Conservation (phyloP, 2,888 invertebrate genomes). For the Hyppa rectilinea region DNA sequence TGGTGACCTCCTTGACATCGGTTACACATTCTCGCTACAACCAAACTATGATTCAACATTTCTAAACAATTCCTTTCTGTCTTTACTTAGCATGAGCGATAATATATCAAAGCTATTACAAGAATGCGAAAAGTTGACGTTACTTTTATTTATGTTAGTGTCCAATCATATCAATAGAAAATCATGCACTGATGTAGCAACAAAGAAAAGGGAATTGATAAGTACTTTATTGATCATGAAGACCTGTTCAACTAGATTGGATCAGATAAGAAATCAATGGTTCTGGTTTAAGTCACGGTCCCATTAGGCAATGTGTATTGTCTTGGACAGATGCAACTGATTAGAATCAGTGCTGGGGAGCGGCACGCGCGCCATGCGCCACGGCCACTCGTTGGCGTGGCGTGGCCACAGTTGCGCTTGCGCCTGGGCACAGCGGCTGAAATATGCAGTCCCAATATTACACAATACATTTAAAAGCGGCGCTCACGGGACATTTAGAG, state of each 20-base stretch:
- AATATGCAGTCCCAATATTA: constrained; percentile 78
- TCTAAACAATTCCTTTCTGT: constrained; percentile 70
- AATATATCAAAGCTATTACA: constrained; percentile 73
- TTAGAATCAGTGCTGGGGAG: constrained; percentile 74
- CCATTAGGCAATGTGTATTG: constrained; percentile 79
- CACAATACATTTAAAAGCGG: constrained; percentile 77
- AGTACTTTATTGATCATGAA: constrained; percentile 37
- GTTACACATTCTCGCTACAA: constrained; percentile 71
- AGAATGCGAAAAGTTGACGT: constrained; percentile 10
- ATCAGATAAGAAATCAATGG: constrained; percentile 68
- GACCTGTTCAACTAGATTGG: constrained; percentile 67
- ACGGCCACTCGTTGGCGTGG: constrained; percentile 32
- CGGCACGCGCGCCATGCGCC: constrained; percentile 66
- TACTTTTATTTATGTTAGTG: constrained; percentile 3
- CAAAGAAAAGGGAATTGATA: constrained; percentile 52
- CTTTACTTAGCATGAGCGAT: constrained; percentile 69
- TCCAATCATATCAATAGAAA: constrained; percentile 10
- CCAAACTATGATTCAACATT: constrained; percentile 81
- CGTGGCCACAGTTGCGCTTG: constrained; percentile 66
- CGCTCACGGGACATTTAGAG: constrained; percentile 70
- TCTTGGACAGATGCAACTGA: constrained; percentile 74
- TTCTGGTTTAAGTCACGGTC: constrained; percentile 66
- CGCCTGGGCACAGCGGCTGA: constrained; percentile 75
- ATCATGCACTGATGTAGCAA: constrained; percentile 27
- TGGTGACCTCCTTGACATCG: constrained; percentile 81